Percentiles rank a stretch among this genome's conserved stretches.
These are phyloP conservation scores for Holothuria leucospilota DNA, from an alignment of 53 echinoderm and acorn worm genomes.

Conservation along the genomic window DNA sequence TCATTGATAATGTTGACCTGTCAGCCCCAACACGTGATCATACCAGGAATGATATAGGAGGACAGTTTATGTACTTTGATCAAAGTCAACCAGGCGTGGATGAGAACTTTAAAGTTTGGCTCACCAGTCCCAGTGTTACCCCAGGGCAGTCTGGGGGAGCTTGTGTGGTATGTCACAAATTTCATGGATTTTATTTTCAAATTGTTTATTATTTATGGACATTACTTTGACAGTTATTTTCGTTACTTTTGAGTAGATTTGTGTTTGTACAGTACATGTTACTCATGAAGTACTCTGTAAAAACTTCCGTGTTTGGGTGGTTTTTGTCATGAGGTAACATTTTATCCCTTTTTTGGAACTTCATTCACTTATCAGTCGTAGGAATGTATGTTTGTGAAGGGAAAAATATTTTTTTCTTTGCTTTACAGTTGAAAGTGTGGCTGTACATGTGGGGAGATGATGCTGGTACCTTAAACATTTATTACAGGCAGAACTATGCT, in stretches of 20 bases:
- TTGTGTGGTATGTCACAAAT: no score
- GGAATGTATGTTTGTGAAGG: no score
- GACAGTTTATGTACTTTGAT: conserved; percentile 70
- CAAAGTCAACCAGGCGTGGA: conserved; percentile 17
- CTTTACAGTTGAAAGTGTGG: conserved; percentile 13
- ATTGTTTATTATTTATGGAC: no score
- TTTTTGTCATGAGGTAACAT: no score
- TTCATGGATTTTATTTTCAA: no score
- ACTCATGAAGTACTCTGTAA: no score
- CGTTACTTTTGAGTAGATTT: no score
- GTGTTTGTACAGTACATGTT: no score
- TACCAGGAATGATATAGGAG: conserved; percentile 61
- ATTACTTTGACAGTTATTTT: no score
- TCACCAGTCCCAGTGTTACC: neutral
- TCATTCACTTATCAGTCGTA: no score
- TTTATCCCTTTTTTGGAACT: no score
- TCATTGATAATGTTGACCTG: conserved; percentile 29
- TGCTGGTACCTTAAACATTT: conserved; percentile 43
- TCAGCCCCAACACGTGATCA: conserved; percentile 67
- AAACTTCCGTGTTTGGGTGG: no score
- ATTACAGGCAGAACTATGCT: conserved; percentile 47
- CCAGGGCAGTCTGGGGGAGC: neutral
- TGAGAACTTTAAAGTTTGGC: neutral
- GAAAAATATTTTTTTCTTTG: neutral
- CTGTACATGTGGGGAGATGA: conserved; percentile 51